Evolutionary conservation across 1,140 invertebrate species (phyloP), one percentile per base, ranked within the genome.

Genomic region (Galleria mellonella): DNA sequence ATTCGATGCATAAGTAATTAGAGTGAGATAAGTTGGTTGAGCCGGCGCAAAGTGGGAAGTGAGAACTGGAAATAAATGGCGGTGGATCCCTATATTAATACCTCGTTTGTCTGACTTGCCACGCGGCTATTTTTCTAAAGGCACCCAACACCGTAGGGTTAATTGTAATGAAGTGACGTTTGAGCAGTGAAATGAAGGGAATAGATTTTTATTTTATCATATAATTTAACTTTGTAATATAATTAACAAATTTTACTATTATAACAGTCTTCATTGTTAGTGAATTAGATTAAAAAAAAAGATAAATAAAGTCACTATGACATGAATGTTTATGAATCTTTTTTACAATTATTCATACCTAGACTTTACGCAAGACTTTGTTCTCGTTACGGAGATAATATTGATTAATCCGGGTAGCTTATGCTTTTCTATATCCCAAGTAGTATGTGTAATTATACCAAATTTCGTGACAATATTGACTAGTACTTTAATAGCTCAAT

Each of bases 51-150:
- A 76, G 64, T 72, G 64, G 65, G 54, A 72, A 71, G 72, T 72
- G 65, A 70, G 62, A 73, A 70, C 57, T 63, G 48, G 41, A 59
- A 68, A 71, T 70, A 71, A 79, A 83, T 77, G 56, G 61, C 59
- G 42, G 51, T 47, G 54, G 59, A 64, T 62, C 64, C 64, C 53
- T 47, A 71, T 82, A 76, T 82, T 78, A 82, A 82, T 82, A 73
- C 65, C 65, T 76, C 67, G 75, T 77, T 79, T 78, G 73, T 83
- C 60, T 44, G 65, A 60, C 52, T 60, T 54, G 49, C 48, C 63
- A 54, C 61, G 63, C 51, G 45, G 71, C 58, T 57, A 72, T 76
- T 77, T 73, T 74, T 72, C 45, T 65, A 56, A 56, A 60, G 42
- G 54, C 45, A 23, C 17, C 17, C 17, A 47, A 14, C 52, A 64